phyloP scores from a whole-genome alignment of 2,113 vertebrate species.

The Piprites chloris region DNA sequence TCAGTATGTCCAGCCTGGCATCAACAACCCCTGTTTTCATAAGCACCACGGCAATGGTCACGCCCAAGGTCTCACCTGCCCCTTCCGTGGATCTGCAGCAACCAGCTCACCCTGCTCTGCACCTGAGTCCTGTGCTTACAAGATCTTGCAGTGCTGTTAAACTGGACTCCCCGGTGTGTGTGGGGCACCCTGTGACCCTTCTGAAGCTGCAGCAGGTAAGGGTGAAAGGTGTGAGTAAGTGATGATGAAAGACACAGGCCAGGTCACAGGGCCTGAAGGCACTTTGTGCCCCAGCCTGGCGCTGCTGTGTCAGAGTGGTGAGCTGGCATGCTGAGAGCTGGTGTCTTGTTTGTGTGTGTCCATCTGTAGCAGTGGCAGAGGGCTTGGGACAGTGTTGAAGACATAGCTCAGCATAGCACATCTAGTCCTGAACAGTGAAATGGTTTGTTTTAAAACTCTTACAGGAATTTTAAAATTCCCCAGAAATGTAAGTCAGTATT shows the following conservation, averaged over 20 bases:
- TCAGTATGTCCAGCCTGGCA: conserved; percentile 72
- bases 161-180: conserved; percentile 62
- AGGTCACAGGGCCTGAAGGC: neutral
- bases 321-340: rapidly evolving
- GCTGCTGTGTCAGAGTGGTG: rapidly evolving
- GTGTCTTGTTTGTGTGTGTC: neutral
- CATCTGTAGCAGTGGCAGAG: neutral
- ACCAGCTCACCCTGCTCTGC: neutral
- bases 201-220: conserved; percentile 76
- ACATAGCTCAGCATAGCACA: neutral
- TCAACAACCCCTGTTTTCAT: conserved; percentile 75
- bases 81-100: conserved; percentile 36
- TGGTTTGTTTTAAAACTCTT: neutral
- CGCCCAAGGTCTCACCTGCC: conserved; percentile 26
- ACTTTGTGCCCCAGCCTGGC: rapidly evolving
- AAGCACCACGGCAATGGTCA: conserved; percentile 56
- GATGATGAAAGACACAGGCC: too few relatives aligned
- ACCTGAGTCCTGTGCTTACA: conserved; percentile 64
- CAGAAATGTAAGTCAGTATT: neutral
- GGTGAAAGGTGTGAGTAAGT: neutral
- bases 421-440: neutral
- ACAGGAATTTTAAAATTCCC: neutral
- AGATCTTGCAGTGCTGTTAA: conserved; percentile 12
- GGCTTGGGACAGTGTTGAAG: neutral
- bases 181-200: conserved; percentile 43